Evolutionary conservation across 2,797 vertebrate genomes (phyloP).

Genomic region (Enteromius thamalakanensis): DNA sequence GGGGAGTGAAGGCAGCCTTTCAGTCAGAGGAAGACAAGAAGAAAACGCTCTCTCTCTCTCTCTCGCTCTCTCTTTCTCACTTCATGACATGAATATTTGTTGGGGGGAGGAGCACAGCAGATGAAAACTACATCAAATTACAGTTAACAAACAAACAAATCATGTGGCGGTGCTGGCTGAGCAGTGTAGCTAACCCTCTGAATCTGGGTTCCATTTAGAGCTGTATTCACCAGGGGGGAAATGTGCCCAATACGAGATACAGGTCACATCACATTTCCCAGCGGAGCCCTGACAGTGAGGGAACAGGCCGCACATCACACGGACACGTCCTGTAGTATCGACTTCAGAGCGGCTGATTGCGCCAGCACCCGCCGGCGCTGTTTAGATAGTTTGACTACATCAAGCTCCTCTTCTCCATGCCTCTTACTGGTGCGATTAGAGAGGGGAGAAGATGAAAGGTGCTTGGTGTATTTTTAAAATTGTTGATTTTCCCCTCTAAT

Average conservation of each 20-base stretch:
- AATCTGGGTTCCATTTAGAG: conserved; percentile 61
- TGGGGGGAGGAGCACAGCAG: conserved; percentile 53
- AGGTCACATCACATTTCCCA: conserved; percentile 75
- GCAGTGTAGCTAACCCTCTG: conserved; percentile 20
- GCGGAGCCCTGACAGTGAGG: conserved; percentile 68
- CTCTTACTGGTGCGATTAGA: conserved; percentile 80
- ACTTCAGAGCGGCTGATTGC: conserved; percentile 75
- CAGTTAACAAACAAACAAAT: conserved; percentile 60
- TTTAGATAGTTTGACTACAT: conserved; percentile 83
- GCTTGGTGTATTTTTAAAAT: conserved; percentile 84
- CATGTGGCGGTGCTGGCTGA: conserved; percentile 47
- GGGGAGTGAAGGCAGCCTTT: conserved; percentile 69
- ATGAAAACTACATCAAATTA: conserved; percentile 60
- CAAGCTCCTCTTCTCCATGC: conserved; percentile 75
- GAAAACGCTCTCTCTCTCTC: conserved; percentile 36
- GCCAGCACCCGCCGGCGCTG: conserved; percentile 76
- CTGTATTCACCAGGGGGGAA: conserved; percentile 72
- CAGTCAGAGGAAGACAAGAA: conserved; percentile 58
- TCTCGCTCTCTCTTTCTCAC: conserved; percentile 22
- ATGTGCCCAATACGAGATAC: conserved; percentile 67
- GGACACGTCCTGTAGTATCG: conserved; percentile 75
- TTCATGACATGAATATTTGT: conserved; percentile 51
- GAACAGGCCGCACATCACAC: conserved; percentile 66
- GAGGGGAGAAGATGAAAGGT: conserved; percentile 79
- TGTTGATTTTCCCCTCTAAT: conserved; percentile 83